These are phyloP conservation scores for Halictus quadricinctus DNA, from an alignment of 2,888 invertebrate species.

Conservation along the genomic window DNA sequence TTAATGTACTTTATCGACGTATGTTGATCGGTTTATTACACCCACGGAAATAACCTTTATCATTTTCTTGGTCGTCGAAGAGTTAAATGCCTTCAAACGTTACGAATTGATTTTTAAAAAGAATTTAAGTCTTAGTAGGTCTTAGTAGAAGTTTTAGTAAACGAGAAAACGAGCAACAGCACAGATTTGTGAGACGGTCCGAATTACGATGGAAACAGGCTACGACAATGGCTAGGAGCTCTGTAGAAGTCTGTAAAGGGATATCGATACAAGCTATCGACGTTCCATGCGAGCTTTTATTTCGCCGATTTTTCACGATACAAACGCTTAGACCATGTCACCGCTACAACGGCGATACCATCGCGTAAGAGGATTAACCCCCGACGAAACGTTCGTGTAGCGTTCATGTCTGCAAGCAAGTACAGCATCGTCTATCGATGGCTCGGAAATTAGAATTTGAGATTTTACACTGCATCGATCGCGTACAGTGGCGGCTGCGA, in stretches of 20 bases:
- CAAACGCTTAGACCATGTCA: constrained; percentile 40
- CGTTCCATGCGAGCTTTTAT: constrained; percentile 21
- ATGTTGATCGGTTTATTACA: not conserved
- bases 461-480: not conserved
- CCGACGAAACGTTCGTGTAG: constrained; percentile 35
- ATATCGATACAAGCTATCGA: constrained; percentile 22
- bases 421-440: constrained; percentile 31
- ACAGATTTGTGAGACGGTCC: not conserved
- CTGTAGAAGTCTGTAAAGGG: constrained; percentile 21
- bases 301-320: constrained; percentile 38
- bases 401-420: constrained; percentile 29
- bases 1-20: not conserved
- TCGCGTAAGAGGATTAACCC: constrained; percentile 51
- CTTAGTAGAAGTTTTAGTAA: not conserved
- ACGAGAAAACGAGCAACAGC: not conserved
- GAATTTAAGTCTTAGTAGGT: not conserved
- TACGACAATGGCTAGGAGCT: not conserved
- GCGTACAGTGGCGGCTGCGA: not conserved
- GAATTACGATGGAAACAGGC: not conserved
- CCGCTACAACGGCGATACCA: constrained; percentile 24
- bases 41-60: not conserved
- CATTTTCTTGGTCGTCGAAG: too few relatives aligned
- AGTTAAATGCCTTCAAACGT: not conserved
- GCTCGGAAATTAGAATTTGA: constrained; percentile 16
- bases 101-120: not conserved